Evolutionary conservation across 2,797 vertebrate genomes (phyloP), one percentile per base, ranked within the genome.

Genomic region (Poecilia gillii): DNA sequence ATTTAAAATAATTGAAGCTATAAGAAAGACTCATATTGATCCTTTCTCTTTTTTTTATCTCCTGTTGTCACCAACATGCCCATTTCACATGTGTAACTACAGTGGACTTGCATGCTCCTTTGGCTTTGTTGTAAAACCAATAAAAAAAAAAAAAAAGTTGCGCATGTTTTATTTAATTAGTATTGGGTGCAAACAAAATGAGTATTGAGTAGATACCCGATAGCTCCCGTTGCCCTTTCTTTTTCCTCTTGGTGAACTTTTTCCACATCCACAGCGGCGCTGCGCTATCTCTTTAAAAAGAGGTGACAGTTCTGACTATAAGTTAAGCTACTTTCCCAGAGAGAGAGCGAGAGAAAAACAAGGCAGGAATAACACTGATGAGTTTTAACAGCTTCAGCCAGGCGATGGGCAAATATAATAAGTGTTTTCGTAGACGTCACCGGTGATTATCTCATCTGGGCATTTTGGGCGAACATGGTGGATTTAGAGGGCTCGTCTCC

Each of bases 401-500:
- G 95, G 96, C 96, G 94, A 95, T 94, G 93, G 96, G 93, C 94
- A 96, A 96, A 95, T 96, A 97, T 96, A 97, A 97, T 97, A 97
- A 97, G 96, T 97, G 96, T 97, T 97, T 97, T 96, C 87, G 93
- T 94, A 97, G 94, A 96, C 95, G 96, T 97, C 97, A 97, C 95
- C 94, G 94, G 53, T 95, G 96, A 97, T 97, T 97, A 97, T 96
- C 95, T 96, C 95, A 96, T 96, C 89, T 90, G 89, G 94, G 95
- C 96, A 93, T 98, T 97, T 97, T 96, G 96, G 96, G 96, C 96
- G 96, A 97, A 95, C 92, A 95, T 95, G 92, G 95, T 89, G 97
- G 97, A 97, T 98, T 97, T 97, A 97, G 95, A 95, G 95, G 68
- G 95, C 94, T 94, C 94, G 93, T 94, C 92, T 94, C 95, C 96